A percentile compares a stretch with the other conserved stretches of the same genome.
Evolutionary conservation across 2,797 vertebrate genomes (phyloP).

Genomic region (Delichon dasypus): DNA sequence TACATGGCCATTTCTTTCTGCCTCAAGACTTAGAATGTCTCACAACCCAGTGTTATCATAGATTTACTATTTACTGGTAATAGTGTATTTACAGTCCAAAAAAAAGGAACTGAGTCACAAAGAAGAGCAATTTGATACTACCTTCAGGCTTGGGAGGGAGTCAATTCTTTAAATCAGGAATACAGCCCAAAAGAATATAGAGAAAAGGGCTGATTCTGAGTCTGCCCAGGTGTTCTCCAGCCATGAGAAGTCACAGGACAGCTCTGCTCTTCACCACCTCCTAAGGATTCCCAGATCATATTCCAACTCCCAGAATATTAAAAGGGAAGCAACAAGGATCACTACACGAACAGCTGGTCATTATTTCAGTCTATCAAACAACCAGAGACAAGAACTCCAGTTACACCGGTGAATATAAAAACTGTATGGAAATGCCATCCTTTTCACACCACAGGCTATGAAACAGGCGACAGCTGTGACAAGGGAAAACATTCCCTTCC

Average conservation of each 20-base stretch:
- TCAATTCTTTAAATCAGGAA: background rate
- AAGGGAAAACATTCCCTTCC: background rate
- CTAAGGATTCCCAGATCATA: background rate
- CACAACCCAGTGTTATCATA: background rate
- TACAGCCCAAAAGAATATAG: background rate
- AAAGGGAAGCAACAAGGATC: background rate
- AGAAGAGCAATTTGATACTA: background rate
- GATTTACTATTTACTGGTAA: background rate
- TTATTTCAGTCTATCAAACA: background rate
- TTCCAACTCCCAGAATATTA: background rate
- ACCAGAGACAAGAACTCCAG: background rate
- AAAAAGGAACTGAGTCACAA: background rate
- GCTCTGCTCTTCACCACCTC: background rate
- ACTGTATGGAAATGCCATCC: background rate
- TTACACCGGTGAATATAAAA: background rate
- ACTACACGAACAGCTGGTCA: background rate
- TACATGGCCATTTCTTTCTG: background rate
- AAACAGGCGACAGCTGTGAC: background rate
- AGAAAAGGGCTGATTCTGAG: background rate
- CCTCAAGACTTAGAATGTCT: background rate
- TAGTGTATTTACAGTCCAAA: background rate
- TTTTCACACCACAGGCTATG: background rate
- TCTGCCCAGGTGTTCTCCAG: background rate
- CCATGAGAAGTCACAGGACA: background rate
- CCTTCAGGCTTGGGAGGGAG: background rate